Conservation (phyloP, 1,140 invertebrate genomes). For the Paramacrobiotus metropolitanus region DNA sequence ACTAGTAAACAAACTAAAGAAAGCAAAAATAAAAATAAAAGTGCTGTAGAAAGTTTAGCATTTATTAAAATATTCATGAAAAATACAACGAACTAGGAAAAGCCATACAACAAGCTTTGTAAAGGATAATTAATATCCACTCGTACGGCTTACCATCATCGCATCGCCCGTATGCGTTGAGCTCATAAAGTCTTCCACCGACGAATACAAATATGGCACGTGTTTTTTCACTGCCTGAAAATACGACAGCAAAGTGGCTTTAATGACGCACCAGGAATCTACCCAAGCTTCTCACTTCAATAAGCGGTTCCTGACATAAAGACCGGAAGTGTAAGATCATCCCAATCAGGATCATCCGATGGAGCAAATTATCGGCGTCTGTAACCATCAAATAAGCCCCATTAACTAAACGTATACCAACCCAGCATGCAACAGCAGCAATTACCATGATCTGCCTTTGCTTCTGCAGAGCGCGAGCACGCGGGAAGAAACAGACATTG, state of each 20-base stretch:
- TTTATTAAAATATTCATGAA: no score
- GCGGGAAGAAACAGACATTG: background rate
- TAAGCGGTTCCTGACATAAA: slow-evolving; percentile 68
- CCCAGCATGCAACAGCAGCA: no score
- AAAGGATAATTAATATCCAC: slow-evolving; percentile 7
- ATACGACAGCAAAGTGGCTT: slow-evolving; percentile 1
- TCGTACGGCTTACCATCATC: slow-evolving; percentile 32
- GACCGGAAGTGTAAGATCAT: slow-evolving; percentile 86
- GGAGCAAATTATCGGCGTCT: slow-evolving; percentile 75
- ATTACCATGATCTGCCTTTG: background rate
- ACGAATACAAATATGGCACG: slow-evolving; percentile 87
- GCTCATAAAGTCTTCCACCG: slow-evolving; percentile 77
- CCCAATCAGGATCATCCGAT: slow-evolving; percentile 90
- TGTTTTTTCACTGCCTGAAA: slow-evolving; percentile 46
- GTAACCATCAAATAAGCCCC: slow-evolving; percentile 13
- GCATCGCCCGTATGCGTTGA: slow-evolving; percentile 69
- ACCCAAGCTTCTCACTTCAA: slow-evolving; percentile 40
- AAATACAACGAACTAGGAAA: no score
- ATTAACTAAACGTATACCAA: no score
- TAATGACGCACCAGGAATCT: background rate
- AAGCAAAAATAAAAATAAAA: no score
- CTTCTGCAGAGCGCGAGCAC: background rate
- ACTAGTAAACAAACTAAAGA: slow-evolving; percentile 6
- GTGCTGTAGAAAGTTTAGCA: no score
- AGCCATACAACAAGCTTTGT: no score